Evolutionary conservation across 1,140 invertebrate species (phyloP).

Genomic region (Yoshiicerus persimilis): DNA sequence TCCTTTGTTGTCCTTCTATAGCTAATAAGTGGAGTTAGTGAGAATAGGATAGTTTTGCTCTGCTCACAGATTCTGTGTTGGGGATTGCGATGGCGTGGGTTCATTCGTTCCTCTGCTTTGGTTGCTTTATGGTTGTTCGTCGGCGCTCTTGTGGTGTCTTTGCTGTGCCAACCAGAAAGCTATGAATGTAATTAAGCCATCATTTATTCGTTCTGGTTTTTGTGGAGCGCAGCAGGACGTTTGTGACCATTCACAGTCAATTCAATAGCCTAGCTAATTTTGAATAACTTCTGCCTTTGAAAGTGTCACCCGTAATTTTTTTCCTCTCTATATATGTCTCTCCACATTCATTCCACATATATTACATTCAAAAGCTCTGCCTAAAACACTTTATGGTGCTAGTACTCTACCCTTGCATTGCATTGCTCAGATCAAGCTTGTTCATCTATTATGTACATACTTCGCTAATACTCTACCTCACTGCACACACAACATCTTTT

Average conservation of each 20-base stretch:
- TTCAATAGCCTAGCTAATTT: conserved; percentile 45
- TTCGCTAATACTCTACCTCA: too few relatives aligned
- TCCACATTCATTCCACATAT: neutral
- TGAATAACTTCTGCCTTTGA: conserved; percentile 35
- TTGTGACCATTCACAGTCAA: conserved; percentile 14
- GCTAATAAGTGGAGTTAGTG: neutral
- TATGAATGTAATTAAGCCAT: conserved; percentile 49
- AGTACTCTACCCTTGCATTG: too few relatives aligned
- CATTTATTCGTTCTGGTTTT: conserved; percentile 49
- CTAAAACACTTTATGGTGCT: too few relatives aligned
- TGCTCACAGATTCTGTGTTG: neutral
- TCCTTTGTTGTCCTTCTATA: neutral
- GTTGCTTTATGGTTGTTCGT: neutral
- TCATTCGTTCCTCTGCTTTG: neutral
- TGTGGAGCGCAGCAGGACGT: conserved; percentile 43
- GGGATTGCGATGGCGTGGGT: neutral
- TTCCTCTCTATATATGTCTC: neutral
- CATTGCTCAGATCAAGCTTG: too few relatives aligned
- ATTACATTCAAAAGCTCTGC: neutral
- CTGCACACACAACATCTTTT: neutral
- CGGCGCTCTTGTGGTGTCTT: conserved; percentile 23
- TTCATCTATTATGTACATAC: too few relatives aligned
- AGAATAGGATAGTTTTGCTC: neutral
- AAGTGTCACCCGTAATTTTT: conserved; percentile 35
- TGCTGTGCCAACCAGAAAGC: neutral